A percentile compares a stretch with the other conserved stretches of the same genome.
phyloP scores from a whole-genome alignment of 1,140 invertebrate genomes.

The Galleria mellonella region DNA sequence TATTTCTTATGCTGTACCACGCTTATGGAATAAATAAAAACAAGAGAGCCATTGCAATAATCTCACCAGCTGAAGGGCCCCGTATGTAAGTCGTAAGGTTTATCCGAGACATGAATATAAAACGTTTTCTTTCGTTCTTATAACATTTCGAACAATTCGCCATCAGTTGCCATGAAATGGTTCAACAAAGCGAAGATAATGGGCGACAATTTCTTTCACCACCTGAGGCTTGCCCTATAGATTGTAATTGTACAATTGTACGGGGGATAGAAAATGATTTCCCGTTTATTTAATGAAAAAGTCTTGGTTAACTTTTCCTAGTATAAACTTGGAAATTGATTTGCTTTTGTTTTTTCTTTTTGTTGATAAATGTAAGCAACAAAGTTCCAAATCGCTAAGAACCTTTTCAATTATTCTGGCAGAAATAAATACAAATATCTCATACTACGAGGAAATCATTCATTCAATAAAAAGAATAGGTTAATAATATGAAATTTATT shows the following conservation, averaged over 20 bases:
- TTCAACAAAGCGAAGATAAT: slow-evolving; percentile 29
- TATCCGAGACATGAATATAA: slow-evolving; percentile 34
- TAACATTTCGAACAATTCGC: slow-evolving; percentile 32
- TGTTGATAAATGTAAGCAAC: too few relatives aligned
- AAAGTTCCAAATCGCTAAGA: too few relatives aligned
- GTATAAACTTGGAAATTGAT: too few relatives aligned
- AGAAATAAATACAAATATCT: too few relatives aligned
- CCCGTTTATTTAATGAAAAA: too few relatives aligned
- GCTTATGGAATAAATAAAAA: slow-evolving; percentile 10
- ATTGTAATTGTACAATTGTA: neutral
- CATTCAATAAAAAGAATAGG: too few relatives aligned
- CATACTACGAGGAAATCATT: too few relatives aligned
- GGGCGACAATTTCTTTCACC: slow-evolving; percentile 35
- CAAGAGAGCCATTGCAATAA: slow-evolving; percentile 7
- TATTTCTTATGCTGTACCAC: slow-evolving; percentile 4
- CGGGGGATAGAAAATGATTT: too few relatives aligned
- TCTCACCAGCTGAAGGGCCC: slow-evolving; percentile 7
- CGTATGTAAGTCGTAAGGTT: slow-evolving; percentile 19
- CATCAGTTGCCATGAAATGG: slow-evolving; percentile 38
- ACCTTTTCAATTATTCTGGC: too few relatives aligned
- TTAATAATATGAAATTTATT: too few relatives aligned
- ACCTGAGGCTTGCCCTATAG: slow-evolving; percentile 20
- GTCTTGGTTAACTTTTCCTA: too few relatives aligned
- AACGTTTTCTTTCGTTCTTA: slow-evolving; percentile 15
- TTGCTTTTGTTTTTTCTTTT: too few relatives aligned